Evolutionary conservation across 1,140 invertebrate genomes (phyloP).

Genomic region (Grapholita molesta): DNA sequence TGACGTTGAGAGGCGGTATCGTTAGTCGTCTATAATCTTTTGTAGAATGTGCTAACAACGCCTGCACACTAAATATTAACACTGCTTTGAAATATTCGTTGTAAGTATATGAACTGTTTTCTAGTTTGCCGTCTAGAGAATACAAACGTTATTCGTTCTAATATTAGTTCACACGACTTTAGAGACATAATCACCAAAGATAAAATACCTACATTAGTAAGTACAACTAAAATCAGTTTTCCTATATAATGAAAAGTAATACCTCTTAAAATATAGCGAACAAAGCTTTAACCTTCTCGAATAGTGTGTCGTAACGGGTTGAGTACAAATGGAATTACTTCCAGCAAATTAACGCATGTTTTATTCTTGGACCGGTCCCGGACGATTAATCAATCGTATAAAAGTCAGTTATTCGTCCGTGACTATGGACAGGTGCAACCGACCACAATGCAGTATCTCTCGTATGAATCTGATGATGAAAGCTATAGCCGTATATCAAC

Average conservation of each 20-base stretch:
- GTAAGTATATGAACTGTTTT: not conserved
- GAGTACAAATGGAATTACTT: slow-evolving; percentile 1
- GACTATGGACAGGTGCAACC: not conserved
- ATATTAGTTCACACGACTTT: not conserved
- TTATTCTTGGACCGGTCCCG: not conserved
- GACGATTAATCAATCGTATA: slow-evolving; percentile 5
- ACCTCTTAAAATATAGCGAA: not conserved
- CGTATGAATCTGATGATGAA: not conserved
- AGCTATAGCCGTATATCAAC: not conserved
- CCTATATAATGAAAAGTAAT: not conserved
- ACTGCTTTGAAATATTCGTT: not conserved
- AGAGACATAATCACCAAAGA: not conserved
- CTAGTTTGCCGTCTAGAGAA: not conserved
- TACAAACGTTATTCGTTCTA: not conserved
- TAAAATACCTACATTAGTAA: not conserved
- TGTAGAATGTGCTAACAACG: slow-evolving; percentile 8
- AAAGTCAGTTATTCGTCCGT: not conserved
- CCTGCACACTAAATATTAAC: slow-evolving; percentile 10
- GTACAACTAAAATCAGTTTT: not conserved
- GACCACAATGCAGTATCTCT: not conserved
- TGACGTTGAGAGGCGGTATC: slow-evolving; percentile 32
- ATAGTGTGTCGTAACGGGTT: too few relatives aligned
- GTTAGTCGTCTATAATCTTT: slow-evolving; percentile 25
- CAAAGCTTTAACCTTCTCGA: not conserved
- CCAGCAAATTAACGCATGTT: slow-evolving; percentile 9